These are phyloP conservation scores for Matsumyia berberina DNA, from an alignment of 2,888 invertebrate species.

Conservation along the genomic window DNA sequence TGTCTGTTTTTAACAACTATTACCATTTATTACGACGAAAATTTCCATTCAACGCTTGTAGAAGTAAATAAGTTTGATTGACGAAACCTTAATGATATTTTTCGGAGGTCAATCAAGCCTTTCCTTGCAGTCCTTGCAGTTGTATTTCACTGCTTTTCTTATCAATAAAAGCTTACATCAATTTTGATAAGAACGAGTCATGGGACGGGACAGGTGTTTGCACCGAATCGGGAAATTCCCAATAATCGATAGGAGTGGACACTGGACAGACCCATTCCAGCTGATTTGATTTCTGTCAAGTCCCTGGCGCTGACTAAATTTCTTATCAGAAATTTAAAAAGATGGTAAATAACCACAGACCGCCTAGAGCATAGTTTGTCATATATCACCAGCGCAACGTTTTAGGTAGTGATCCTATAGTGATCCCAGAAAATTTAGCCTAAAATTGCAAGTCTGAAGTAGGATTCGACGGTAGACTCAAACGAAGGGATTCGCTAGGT, in stretches of 20 bases:
- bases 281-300: too few relatives aligned
- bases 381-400: too few relatives aligned
- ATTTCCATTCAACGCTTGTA: not conserved
- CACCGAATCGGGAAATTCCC: constrained; percentile 10
- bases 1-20: not conserved
- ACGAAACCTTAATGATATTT: not conserved
- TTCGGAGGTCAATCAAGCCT: not conserved
- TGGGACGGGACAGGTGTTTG: constrained; percentile 28
- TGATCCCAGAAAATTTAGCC: too few relatives aligned
- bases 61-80: not conserved
- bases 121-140: not conserved
- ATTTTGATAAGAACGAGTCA: constrained; percentile 18
- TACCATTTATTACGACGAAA: not conserved
- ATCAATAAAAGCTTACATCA: not conserved
- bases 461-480: too few relatives aligned
- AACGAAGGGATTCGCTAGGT: too few relatives aligned
- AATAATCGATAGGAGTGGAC: not conserved
- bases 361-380: too few relatives aligned
- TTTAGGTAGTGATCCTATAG: too few relatives aligned
- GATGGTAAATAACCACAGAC: too few relatives aligned
- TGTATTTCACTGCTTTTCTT: not conserved
- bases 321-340: too few relatives aligned
- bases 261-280: too few relatives aligned
- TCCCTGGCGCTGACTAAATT: too few relatives aligned
- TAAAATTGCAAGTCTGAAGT: too few relatives aligned